phyloP scores from a whole-genome alignment of 2,888 invertebrate species.

The Callosobruchus maculatus region DNA sequence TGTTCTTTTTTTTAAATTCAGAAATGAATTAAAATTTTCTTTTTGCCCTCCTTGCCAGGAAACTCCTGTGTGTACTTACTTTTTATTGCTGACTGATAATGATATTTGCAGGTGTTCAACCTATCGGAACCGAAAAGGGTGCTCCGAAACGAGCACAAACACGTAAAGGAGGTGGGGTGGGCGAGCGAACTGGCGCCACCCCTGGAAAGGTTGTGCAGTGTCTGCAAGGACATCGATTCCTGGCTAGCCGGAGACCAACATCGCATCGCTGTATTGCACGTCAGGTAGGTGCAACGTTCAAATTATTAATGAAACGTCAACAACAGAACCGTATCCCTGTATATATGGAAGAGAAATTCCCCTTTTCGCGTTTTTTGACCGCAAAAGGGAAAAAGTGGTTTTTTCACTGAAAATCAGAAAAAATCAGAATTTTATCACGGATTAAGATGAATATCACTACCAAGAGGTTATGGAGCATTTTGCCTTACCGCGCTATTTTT shows the following conservation, averaged over 20 bases:
- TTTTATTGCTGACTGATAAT: background rate
- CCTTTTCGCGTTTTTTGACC: too few relatives aligned
- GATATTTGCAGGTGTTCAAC: conserved; percentile 73
- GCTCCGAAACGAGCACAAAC: conserved; percentile 64
- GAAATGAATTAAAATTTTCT: too few relatives aligned
- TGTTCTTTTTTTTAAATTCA: too few relatives aligned
- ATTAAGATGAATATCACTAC: too few relatives aligned
- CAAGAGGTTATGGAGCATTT: too few relatives aligned
- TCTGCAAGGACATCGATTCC: conserved; percentile 90
- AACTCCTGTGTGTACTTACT: too few relatives aligned
- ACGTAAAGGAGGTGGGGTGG: conserved; percentile 79
- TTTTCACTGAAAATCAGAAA: too few relatives aligned
- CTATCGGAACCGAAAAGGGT: conserved; percentile 67
- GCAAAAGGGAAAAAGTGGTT: too few relatives aligned
- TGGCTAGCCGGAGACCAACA: conserved; percentile 82
- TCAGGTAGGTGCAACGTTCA: conserved; percentile 58
- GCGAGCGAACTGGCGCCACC: conserved; percentile 82
- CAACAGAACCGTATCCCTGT: background rate
- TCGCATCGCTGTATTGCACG: conserved; percentile 84
- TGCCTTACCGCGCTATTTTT: too few relatives aligned
- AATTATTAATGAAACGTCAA: background rate
- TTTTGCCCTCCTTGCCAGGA: too few relatives aligned
- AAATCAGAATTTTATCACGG: too few relatives aligned
- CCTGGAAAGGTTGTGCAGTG: conserved; percentile 82
- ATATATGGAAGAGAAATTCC: too few relatives aligned